Base-by-base conservation (phyloP, 2,888 invertebrate species). In the Caenorhabditis doughertyi region DNA sequence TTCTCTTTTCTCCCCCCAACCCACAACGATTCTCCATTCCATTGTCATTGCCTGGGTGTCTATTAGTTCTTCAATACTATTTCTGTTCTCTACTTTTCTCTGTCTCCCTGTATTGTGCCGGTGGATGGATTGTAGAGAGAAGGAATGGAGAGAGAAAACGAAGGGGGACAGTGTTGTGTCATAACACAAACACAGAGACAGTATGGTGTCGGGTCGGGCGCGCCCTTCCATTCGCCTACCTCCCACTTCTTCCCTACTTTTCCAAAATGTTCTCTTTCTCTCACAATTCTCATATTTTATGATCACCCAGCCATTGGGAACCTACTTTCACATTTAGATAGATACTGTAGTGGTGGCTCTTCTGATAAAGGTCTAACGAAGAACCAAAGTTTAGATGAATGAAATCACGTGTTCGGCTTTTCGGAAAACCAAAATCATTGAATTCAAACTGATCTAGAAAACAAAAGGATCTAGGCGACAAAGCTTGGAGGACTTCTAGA, bases 101-200 rank as follows among this genome's bases (percentile, higher is more conserved):
- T 47, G 21, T 23, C 32, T 42, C 21, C 56, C 32, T 56, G 56
- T 44, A 29, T 49, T 35, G 18, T 49, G 18, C 58, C 16, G 47
- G n/a, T 47, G 47, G 27, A 16, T 21, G 27, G 39, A 23, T 23
- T 8, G 32, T n/a, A n/a, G n/a, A n/a, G n/a, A n/a, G n/a, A n/a
- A n/a, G n/a, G n/a, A n/a, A n/a, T n/a, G 9, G 32, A 13, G 39
- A 16, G 39, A 13, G 39, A 39, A 2, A 13, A 25, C 7, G 8
- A 11, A 25, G 16, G 53, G n/a, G 55, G 53, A 35, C 55, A 56
- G 44, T 39, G 65, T 74, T 74, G 74, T 74, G 74, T 74, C 74
- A 74, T 65, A 74, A 74, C 74, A 74, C 74, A 74, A 74, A 74
- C 70, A 70, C 44, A 58, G 42, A 58, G 70, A 70, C 74, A 74